Evolutionary conservation across 1,140 invertebrate species (phyloP), one percentile per base, ranked within the genome.

Genomic region (Teleopsis dalmanni): DNA sequence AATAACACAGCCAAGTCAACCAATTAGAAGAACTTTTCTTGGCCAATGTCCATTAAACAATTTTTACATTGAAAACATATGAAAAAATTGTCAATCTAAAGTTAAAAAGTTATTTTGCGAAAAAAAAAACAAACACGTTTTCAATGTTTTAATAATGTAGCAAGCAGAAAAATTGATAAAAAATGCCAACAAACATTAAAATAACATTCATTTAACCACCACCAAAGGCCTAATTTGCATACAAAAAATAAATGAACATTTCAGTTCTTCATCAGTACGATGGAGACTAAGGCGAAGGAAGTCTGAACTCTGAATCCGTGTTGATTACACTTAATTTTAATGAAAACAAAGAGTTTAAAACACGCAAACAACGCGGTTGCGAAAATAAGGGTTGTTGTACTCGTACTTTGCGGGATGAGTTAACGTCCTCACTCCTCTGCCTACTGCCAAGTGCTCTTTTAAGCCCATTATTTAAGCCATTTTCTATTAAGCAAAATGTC

Each of bases 401-500:
- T 8, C 5, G 10, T 22, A 21, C 11, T 4, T 25, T 8, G 7
- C 7, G 27, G 41, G 41, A 27, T 43, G 41, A 29, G 16, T 18
- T 11, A 31, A 3, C 10, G 23, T 26, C 40, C 11, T 8, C 35
- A 23, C 1, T 8, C 16, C 19, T 18, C 36, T 38, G n/a, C 23
- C 18, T 16, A 19, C 37, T 7, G 3, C 10, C 4, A 25, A 43
- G 16, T 25, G 25, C 40, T 26, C 23, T 21, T 42, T 22, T 26
- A 25, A 40, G 29, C 33, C 46, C 50, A 52, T 52, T 52, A 52
- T 48, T 52, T 43, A 52, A 52, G 50, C 50, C 45, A 52, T 52
- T 52, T 52, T 48, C 50, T 52, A 52, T 52, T 52, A 52, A 52
- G 25, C 38, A 42, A 52, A 52, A 47, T 42, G 50, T 52, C 50